Conservation (phyloP, 2,797 vertebrate species). For the Alectoris magna region DNA sequence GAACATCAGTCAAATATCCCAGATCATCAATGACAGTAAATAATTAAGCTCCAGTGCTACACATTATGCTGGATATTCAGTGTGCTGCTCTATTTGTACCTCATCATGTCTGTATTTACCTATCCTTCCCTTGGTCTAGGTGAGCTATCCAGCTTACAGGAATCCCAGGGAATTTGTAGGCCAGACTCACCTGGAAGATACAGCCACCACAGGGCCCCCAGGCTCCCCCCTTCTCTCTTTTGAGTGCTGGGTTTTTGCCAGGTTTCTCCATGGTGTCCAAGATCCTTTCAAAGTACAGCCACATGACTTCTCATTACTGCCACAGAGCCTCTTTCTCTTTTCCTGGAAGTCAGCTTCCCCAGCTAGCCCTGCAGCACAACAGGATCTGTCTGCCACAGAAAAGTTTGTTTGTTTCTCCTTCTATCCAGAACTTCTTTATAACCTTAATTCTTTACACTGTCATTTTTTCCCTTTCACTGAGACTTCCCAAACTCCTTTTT, state of each 20-base stretch:
- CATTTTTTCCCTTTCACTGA: not conserved
- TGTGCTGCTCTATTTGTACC: not conserved
- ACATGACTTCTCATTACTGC: not conserved
- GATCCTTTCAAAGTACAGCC: not conserved
- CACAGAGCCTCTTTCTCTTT: not conserved
- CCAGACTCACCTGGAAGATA: accelerated
- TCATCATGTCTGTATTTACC: not conserved
- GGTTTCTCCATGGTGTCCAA: too few species aligned
- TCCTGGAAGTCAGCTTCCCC: not conserved
- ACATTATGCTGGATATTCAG: not conserved
- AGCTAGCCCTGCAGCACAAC: too few species aligned
- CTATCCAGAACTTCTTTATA: not conserved
- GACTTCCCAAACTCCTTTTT: not conserved
- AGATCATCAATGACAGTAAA: not conserved
- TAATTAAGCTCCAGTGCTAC: accelerated
- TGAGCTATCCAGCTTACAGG: not conserved
- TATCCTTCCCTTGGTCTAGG: not conserved
- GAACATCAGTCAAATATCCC: not conserved
- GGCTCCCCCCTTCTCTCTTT: not conserved
- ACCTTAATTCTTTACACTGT: not conserved
- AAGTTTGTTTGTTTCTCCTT: not conserved
- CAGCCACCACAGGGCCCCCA: not conserved
- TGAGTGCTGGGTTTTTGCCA: not conserved
- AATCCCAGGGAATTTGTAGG: not conserved
- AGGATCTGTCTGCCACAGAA: not conserved